Evolutionary conservation across 1,140 invertebrate species (phyloP).

Genomic region (Zaprionus gabonicus): DNA sequence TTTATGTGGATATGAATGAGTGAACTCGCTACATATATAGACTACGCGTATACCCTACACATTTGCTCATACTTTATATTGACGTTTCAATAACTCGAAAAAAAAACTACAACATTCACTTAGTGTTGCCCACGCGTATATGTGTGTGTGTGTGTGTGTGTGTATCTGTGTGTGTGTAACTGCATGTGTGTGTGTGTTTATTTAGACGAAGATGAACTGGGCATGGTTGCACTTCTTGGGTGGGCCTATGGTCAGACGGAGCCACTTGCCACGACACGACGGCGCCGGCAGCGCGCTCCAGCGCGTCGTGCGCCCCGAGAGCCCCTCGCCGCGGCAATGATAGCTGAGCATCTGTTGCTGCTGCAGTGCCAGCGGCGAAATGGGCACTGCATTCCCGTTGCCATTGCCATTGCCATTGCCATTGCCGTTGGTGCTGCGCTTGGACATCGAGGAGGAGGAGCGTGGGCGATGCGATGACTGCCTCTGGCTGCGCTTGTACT

Average conservation of each 20-base stretch:
- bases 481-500: slow-evolving; percentile 53
- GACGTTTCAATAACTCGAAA: slow-evolving; percentile 20
- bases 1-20: slow-evolving; percentile 39
- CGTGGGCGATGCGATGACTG: slow-evolving; percentile 31
- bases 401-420: slow-evolving; percentile 13
- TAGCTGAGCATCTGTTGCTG: slow-evolving; percentile 85
- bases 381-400: slow-evolving; percentile 38
- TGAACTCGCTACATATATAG: slow-evolving; percentile 38
- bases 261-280: slow-evolving; percentile 93
- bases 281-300: slow-evolving; percentile 91
- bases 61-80: slow-evolving; percentile 28
- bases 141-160: background rate
- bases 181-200: slow-evolving; percentile 65
- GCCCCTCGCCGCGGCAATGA: slow-evolving; percentile 91
- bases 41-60: slow-evolving; percentile 38
- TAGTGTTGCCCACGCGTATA: slow-evolving; percentile 7
- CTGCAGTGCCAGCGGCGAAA: slow-evolving; percentile 59
- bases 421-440: slow-evolving; percentile 33
- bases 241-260: slow-evolving; percentile 87
- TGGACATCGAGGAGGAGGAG: slow-evolving; percentile 6
- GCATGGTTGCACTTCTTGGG: slow-evolving; percentile 86
- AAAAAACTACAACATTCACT: slow-evolving; percentile 9
- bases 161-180: background rate
- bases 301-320: slow-evolving; percentile 89
- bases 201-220: slow-evolving; percentile 89